Conservation (phyloP, 2,888 invertebrate genomes). For the Lymantria dispar region DNA sequence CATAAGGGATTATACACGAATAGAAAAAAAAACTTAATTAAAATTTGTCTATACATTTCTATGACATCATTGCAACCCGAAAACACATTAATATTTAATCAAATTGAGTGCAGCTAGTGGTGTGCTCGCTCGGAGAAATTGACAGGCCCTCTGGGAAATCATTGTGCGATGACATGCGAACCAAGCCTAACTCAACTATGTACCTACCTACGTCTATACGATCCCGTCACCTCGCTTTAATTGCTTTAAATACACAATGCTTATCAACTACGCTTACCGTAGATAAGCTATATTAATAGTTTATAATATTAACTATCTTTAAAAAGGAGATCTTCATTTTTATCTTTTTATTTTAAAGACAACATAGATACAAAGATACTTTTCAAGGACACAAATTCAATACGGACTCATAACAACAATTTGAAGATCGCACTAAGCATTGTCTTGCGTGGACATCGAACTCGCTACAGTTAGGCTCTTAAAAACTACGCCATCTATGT, state of each 20-base stretch:
- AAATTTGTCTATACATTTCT: conserved; percentile 6
- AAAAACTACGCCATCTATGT: too few species aligned
- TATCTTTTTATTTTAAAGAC: too few species aligned
- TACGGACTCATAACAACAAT: too few species aligned
- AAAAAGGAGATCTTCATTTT: not conserved
- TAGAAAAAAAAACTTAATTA: too few species aligned
- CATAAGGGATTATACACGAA: too few species aligned
- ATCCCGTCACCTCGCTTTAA: conserved; percentile 34
- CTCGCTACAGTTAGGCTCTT: too few species aligned
- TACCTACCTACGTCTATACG: conserved; percentile 35
- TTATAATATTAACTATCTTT: not conserved
- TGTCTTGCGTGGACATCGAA: too few species aligned
- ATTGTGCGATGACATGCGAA: conserved; percentile 45
- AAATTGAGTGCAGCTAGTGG: conserved; percentile 60
- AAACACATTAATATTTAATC: conserved; percentile 64
- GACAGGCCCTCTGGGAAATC: conserved; percentile 65
- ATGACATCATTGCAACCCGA: conserved; percentile 35
- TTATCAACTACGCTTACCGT: conserved; percentile 28
- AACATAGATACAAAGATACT: too few species aligned
- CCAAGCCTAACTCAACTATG: conserved; percentile 47
- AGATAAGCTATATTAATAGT: conserved; percentile 21
- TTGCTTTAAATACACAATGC: conserved; percentile 41
- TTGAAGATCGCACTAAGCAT: too few species aligned
- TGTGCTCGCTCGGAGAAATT: conserved; percentile 49
- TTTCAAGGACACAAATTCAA: too few species aligned